Base-by-base conservation (phyloP, 2,888 invertebrate genomes). In the Nymphalis polychloros region DNA sequence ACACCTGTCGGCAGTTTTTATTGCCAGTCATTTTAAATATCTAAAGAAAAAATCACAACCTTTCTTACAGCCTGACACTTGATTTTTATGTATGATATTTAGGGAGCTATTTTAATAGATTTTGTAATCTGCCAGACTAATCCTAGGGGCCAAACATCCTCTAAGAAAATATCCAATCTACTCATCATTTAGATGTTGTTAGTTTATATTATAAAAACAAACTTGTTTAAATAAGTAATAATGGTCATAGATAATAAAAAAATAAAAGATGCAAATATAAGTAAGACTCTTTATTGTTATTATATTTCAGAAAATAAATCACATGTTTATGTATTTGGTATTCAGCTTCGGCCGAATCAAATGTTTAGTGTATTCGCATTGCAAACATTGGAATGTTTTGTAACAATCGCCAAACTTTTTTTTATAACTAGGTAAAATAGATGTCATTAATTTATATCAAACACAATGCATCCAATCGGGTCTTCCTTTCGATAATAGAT, bases 261-360 rank as follows among this genome's bases (percentile, higher is more conserved):
- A 71, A 69, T 64, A 64, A 67, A 73, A 67, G 63, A 60, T 63
- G 55, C 62, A 64, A 50, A 41, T 69, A 64, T 70, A 72, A 69
- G 69, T 80, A 81, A 79, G 79, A 84, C 81, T 82, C 81, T 87
- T 87, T 88, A 88, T 87, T 89, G 76, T 82, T 82, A 82, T 81
- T 82, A 81, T 78, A 81, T 79, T 83, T 85, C 82, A 82, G 84
- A 89, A 87, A 89, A 86, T 85, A 86, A 86, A 84, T 84, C 84
- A 87, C 84, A 86, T 86, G 81, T 83, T 76, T 75, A 76, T 79
- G 77, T 88, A 88, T 90, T 90, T 91, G 91, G 90, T 89, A 87
- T 83, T 84, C 85, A 87, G 88, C 88, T 86, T 83, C 79, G 85
- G 85, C 84, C 81, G 81, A 86, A 84, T 81, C 76, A 79, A 75